Evolutionary conservation across 2,888 invertebrate species (phyloP).

Genomic region (Luperina nickerlii): DNA sequence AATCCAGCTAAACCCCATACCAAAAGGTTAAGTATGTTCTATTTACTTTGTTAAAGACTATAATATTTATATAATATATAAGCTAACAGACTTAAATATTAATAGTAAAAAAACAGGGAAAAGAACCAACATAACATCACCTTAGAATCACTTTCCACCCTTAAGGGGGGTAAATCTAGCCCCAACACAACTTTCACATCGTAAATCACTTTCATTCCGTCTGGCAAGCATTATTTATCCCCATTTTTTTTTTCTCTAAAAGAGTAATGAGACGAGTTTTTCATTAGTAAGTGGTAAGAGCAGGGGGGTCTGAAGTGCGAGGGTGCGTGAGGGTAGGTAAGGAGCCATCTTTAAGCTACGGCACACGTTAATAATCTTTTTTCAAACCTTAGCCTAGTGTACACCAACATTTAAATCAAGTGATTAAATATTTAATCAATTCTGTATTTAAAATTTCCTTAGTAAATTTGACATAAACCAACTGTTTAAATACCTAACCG

Average conservation of each 20-base stretch:
- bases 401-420: too few species aligned
- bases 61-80: too few species aligned
- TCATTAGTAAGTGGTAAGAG: slow-evolving; percentile 38
- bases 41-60: too few species aligned
- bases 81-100: too few species aligned
- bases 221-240: slow-evolving; percentile 28
- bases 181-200: slow-evolving; percentile 16
- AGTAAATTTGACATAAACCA: too few species aligned
- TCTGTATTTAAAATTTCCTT: too few species aligned
- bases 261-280: slow-evolving; percentile 42
- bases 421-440: too few species aligned
- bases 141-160: slow-evolving; percentile 8
- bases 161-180: slow-evolving; percentile 1
- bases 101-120: not conserved
- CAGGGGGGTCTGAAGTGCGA: slow-evolving; percentile 13
- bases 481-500: too few species aligned
- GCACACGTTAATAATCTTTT: not conserved
- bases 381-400: not conserved
- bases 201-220: slow-evolving; percentile 34
- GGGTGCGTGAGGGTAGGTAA: slow-evolving; percentile 46
- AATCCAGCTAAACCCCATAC: not conserved
- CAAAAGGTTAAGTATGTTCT: not conserved
- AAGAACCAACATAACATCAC: not conserved
- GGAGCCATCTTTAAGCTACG: not conserved
- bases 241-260: slow-evolving; percentile 40